Percentiles rank a stretch among this genome's conserved stretches.
phyloP scores from a whole-genome alignment of 2,888 invertebrate species.

The Synergus japonicus region DNA sequence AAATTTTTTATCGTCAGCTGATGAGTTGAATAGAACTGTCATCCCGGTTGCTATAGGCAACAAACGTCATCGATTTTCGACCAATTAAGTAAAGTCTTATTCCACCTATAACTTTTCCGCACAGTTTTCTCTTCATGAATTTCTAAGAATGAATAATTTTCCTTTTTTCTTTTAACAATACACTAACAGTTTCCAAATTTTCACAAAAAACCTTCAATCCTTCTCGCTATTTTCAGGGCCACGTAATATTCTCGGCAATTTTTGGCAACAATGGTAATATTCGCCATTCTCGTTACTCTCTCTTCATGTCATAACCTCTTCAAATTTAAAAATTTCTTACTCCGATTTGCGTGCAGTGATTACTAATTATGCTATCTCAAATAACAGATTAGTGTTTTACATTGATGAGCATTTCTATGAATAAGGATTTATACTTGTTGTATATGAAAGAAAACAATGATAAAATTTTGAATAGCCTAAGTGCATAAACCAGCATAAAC shows the following conservation, averaged over 20 bases:
- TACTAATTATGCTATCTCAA: not conserved
- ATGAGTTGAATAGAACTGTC: no score
- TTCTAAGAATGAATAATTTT: not conserved
- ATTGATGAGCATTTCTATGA: not conserved
- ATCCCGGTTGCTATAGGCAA: not conserved
- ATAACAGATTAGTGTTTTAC: not conserved
- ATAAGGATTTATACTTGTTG: not conserved
- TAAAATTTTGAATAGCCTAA: not conserved
- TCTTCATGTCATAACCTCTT: not conserved
- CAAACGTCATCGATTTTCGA: not conserved
- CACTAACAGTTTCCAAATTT: not conserved
- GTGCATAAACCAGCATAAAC: conserved; percentile 4
- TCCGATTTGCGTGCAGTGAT: not conserved
- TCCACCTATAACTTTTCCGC: not conserved
- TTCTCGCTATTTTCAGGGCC: no score
- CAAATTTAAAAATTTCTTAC: not conserved
- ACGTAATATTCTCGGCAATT: not conserved
- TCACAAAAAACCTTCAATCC: not conserved
- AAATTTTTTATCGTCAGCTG: no score
- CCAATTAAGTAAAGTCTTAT: not conserved
- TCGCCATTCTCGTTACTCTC: not conserved
- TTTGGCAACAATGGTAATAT: not conserved
- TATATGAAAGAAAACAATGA: not conserved
- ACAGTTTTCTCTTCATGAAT: not conserved
- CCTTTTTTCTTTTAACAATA: not conserved